Evolutionary conservation across 2,797 vertebrate species (phyloP), one percentile per base, ranked within the genome.

Genomic region (Pitangus sulphuratus): DNA sequence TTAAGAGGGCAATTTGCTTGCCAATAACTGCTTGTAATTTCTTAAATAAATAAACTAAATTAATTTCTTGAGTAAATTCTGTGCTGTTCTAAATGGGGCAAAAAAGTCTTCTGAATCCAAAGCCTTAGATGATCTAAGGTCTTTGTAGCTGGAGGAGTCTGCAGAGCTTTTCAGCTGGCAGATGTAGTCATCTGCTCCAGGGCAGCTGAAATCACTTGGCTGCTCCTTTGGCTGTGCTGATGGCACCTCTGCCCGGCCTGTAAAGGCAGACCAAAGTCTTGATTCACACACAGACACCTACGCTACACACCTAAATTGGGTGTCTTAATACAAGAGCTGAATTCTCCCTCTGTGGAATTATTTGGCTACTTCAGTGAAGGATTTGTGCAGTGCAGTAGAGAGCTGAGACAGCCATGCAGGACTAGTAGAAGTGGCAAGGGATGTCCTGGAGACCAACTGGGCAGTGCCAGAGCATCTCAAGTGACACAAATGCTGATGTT

Each of bases 61-160:
- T 57, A 66, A 71, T 84, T 86, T 84, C 65, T 84, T 88, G 64
- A 91, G 61, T 88, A 91, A 94, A 90, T 78, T 75, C 39, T 61
- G 7, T 53, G n/a, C 35, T 65, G 24, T 54, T 93, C 37, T 56
- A 89, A 85, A 72, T 6, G 26, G 26, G 21, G 17, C 6, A 69
- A 66, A 86, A 84, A 84, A 14, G 6, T 60, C 25, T 40, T 72
- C 47, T 86, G 69, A 69, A 83, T 58, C 65, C 74, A 86, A 78
- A 80, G 30, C 2, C 1, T 40, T 47, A 33, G 53, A 54, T 89
- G 40, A 75, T 69, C 48, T 89, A 24, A 80, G 26, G 64, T 56
- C 40, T 77, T 2, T 33, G 64, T 72, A 62, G 70, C 33, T 53
- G 37, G 51, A 91, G 30, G 30, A 87, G 11, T 8, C 44, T 64